Evolutionary conservation across 2,797 vertebrate genomes (phyloP).

Genomic region (Denticeps clupeoides): DNA sequence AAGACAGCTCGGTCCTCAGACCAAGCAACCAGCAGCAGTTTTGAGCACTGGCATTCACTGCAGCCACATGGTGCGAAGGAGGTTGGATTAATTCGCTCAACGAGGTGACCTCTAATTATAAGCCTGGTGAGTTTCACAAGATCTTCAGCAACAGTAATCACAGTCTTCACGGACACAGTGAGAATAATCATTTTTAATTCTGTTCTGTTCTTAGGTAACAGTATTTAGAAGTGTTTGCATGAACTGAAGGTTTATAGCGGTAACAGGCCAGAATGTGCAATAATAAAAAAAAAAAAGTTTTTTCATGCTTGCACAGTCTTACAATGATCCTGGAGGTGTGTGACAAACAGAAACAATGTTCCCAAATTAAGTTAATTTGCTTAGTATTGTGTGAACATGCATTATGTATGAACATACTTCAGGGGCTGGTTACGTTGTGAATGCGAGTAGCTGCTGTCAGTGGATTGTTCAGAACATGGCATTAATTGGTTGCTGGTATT

Average conservation of each 20-base stretch:
- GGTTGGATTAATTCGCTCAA: slow-evolving; percentile 26
- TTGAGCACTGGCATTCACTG: slow-evolving; percentile 42
- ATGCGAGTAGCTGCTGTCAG: no score
- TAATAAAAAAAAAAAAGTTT: slow-evolving; percentile 25
- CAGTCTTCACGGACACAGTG: slow-evolving; percentile 62
- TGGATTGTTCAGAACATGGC: slow-evolving; percentile 18
- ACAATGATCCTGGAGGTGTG: no score
- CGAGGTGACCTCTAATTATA: slow-evolving; percentile 22
- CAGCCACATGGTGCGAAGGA: slow-evolving; percentile 37
- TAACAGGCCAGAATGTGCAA: no score
- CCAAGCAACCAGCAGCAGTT: no score
- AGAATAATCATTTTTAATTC: slow-evolving; percentile 34
- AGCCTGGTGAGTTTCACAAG: slow-evolving; percentile 38
- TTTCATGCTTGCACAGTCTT: no score
- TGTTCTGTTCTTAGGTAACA: slow-evolving; percentile 12
- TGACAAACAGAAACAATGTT: no score
- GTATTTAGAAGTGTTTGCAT: slow-evolving; percentile 2
- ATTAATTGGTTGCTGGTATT: no score
- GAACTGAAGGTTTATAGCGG: no score
- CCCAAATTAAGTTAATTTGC: no score
- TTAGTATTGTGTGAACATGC: slow-evolving; percentile 20
- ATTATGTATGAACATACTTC: slow-evolving; percentile 46
- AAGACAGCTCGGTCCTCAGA: slow-evolving; percentile 35
- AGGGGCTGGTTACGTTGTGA: no score
- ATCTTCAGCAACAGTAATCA: slow-evolving; percentile 47